Percentiles rank a stretch among this genome's conserved stretches.
Conservation (phyloP, 1,140 invertebrate species). For the Brachionus rotundiformis region DNA sequence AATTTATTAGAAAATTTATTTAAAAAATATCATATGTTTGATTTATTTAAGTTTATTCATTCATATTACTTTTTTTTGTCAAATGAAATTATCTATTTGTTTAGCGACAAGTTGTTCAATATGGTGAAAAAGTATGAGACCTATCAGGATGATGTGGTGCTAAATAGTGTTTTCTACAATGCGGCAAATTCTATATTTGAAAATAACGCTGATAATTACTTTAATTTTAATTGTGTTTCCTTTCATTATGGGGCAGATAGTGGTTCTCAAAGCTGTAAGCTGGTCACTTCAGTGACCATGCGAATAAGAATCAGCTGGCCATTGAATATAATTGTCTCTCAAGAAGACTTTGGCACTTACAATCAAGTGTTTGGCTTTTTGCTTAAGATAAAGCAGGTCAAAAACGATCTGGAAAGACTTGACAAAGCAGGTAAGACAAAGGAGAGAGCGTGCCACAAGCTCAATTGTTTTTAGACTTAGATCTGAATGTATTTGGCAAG, state of each 20-base stretch:
- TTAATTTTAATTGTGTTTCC: conserved; percentile 30
- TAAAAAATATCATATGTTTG: conserved; percentile 33
- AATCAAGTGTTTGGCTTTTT: conserved; percentile 36
- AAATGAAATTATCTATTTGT: conserved; percentile 46
- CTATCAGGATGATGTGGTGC: conserved; percentile 42
- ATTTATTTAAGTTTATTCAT: conserved; percentile 45
- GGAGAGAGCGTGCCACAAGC: neutral
- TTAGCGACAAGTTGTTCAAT: conserved; percentile 45
- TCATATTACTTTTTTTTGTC: conserved; percentile 49
- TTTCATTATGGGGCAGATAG: conserved; percentile 6
- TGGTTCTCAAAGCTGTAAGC: neutral
- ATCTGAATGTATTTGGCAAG: neutral
- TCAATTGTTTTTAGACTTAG: conserved; percentile 13
- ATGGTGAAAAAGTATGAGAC: conserved; percentile 25
- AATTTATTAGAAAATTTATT: conserved; percentile 36
- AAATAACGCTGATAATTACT: conserved; percentile 37
- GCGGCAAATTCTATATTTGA: conserved; percentile 32
- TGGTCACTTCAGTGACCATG: neutral
- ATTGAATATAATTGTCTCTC: conserved; percentile 15
- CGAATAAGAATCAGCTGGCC: conserved; percentile 27
- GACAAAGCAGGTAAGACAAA: conserved; percentile 17
- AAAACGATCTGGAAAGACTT: conserved; percentile 27
- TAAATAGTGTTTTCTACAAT: conserved; percentile 40
- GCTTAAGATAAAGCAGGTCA: conserved; percentile 38
- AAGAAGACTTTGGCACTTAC: neutral